Evolutionary conservation across 2,888 invertebrate species (phyloP).

Genomic region (Lottia gigantea): DNA sequence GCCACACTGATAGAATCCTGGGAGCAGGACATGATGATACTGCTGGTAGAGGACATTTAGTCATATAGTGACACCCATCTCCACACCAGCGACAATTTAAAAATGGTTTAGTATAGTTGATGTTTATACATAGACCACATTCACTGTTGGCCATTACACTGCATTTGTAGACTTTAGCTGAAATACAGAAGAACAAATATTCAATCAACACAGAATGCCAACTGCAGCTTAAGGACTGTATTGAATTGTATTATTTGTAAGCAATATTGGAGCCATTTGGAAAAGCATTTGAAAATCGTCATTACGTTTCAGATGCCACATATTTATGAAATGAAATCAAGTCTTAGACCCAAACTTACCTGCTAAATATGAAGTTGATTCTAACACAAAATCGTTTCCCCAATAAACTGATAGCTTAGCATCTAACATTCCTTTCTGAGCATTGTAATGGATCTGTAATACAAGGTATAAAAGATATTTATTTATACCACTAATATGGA

Average conservation of each 20-base stretch:
- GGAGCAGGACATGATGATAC: conserved; percentile 85
- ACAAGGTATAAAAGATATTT: neutral
- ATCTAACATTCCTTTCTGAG: conserved; percentile 36
- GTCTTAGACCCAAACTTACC: conserved; percentile 23
- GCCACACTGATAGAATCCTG: conserved; percentile 79
- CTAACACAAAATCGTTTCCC: conserved; percentile 49
- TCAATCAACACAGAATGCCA: too few relatives aligned
- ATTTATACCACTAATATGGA: too few relatives aligned
- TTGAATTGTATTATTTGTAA: too few relatives aligned
- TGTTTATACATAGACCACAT: conserved; percentile 94
- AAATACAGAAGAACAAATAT: conserved; percentile 14
- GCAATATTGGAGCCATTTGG: too few relatives aligned
- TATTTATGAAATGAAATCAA: too few relatives aligned
- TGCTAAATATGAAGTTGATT: conserved; percentile 33
- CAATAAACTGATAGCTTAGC: conserved; percentile 50
- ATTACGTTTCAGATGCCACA: too few relatives aligned
- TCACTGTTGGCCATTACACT: conserved; percentile 90
- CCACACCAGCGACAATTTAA: conserved; percentile 98
- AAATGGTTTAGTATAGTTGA: conserved; percentile 74
- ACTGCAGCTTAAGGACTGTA: too few relatives aligned
- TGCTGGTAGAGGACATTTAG: conserved; percentile 60
- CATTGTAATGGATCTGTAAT: conserved; percentile 32
- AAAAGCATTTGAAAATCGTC: too few relatives aligned
- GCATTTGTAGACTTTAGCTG: conserved; percentile 94
- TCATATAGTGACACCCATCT: conserved; percentile 72